phyloP scores from a whole-genome alignment of 2,113 vertebrate genomes.

The Anolis carolinensis region DNA sequence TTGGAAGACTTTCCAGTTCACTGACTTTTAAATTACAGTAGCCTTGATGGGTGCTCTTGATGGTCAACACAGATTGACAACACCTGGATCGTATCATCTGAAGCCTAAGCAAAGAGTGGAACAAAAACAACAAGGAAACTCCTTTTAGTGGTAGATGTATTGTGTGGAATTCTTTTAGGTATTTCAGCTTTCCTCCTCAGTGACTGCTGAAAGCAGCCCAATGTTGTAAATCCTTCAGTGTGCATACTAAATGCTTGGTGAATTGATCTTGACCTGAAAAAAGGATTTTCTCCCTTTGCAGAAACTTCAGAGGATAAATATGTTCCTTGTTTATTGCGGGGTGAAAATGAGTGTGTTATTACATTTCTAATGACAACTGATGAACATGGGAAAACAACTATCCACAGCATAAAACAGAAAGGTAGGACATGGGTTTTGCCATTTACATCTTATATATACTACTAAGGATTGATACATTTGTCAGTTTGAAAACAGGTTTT shows the following conservation, averaged over 20 bases:
- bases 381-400: conserved; percentile 80
- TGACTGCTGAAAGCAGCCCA: conserved; percentile 34
- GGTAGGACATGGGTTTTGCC: conserved; percentile 76
- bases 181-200: conserved; percentile 46
- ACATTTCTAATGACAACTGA: conserved; percentile 84
- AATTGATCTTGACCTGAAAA: conserved; percentile 67
- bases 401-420: conserved; percentile 83
- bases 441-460: neutral
- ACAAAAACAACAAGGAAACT: conserved; percentile 41
- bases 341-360: conserved; percentile 88
- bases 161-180: conserved; percentile 17
- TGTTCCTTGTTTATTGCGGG: conserved; percentile 85
- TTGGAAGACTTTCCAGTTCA: conserved; percentile 66
- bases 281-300: conserved; percentile 72
- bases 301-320: conserved; percentile 85
- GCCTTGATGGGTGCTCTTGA: conserved; percentile 72
- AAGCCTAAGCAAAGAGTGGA: conserved; percentile 60
- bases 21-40: conserved; percentile 64
- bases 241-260: conserved; percentile 55
- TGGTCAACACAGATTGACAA: conserved; percentile 62
- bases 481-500: conserved; percentile 47
- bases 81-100: conserved; percentile 70
- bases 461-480: neutral
- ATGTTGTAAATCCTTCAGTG: conserved; percentile 58
- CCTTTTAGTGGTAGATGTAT: neutral